Evolutionary conservation across 2,113 vertebrate genomes (phyloP), one percentile per base, ranked within the genome.

Genomic region (Calidris pygmaea): DNA sequence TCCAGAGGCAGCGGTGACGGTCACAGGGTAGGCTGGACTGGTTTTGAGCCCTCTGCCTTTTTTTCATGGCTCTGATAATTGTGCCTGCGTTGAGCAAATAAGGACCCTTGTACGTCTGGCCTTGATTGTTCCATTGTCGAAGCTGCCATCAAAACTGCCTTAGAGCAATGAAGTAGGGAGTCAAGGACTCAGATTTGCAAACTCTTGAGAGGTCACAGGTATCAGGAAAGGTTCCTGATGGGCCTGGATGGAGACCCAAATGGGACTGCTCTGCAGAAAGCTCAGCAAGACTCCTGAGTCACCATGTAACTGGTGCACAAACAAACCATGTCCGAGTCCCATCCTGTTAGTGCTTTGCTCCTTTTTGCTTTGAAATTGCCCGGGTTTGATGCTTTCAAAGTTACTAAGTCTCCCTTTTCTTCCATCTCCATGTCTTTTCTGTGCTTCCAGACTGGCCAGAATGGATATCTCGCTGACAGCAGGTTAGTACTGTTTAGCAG

Each of bases 381-480:
- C 37, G 29, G 17, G 1, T 66, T 85, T 47, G 59, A 66, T 34
- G 81, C 56, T 89, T 85, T 18, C 66, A 11, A 29, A 63, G 43
- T 91, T 47, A 85, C 52, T 97, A 72, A 97, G 62, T 97, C 73
- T 97, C 89, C 76, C 11, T 98, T 97, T 98, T 97, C 95, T 97
- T 80, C 97, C 92, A 1, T 60, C 60, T 67, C 78, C 14, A 1
- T 37, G 62, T 30, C 62, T 56, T 78, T 45, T 47, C 80, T 2
- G 2, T 79, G 97, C 98, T 98, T 97, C 92, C 98, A 99, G 99
- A 98, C 98, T 91, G 99, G 99, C 97, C 99, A 99, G 97, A 99
- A 99, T 9, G 99, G 99, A 98, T 99, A 98, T 98, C 98, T 99
- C 98, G 98, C 98, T 23, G 99, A 99, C 97, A 99, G 98, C 99